These are phyloP conservation scores for Corbicula japonica DNA, from an alignment of 2,888 invertebrate species.

Conservation along the genomic window DNA sequence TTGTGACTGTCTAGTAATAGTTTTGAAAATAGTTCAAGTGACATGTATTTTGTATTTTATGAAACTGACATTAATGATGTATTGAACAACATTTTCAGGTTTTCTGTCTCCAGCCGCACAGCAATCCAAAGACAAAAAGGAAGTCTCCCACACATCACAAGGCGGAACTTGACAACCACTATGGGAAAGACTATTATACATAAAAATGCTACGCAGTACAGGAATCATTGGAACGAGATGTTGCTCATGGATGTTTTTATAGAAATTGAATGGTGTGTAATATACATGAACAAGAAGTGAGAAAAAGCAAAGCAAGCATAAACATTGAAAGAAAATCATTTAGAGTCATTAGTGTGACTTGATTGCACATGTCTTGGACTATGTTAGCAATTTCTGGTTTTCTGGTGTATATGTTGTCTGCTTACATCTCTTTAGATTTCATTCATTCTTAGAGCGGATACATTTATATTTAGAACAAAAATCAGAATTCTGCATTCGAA, in stretches of 20 bases:
- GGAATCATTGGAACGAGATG: neutral
- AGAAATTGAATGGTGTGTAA: too few species aligned
- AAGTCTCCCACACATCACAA: slow-evolving; percentile 43
- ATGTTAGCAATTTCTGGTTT: too few species aligned
- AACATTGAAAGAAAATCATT: slow-evolving; percentile 9
- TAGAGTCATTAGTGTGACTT: neutral
- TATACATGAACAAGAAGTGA: too few species aligned
- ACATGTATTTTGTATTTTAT: neutral
- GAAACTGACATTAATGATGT: neutral
- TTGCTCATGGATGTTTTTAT: neutral
- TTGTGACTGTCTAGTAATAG: neutral
- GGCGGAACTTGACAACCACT: slow-evolving; percentile 34
- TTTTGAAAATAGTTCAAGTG: neutral
- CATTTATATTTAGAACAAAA: too few species aligned
- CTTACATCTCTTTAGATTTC: too few species aligned
- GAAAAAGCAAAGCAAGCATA: slow-evolving; percentile 7
- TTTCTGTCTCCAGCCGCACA: slow-evolving; percentile 85
- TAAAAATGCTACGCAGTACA: neutral
- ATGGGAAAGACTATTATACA: neutral
- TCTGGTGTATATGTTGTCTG: too few species aligned
- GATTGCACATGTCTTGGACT: too few species aligned
- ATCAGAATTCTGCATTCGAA: too few species aligned
- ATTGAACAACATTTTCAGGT: slow-evolving; percentile 72
- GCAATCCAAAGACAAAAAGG: slow-evolving; percentile 69
- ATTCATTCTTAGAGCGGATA: too few species aligned